Conservation (phyloP, 2,888 invertebrate genomes). For the Hydrotaea diabolus region DNA sequence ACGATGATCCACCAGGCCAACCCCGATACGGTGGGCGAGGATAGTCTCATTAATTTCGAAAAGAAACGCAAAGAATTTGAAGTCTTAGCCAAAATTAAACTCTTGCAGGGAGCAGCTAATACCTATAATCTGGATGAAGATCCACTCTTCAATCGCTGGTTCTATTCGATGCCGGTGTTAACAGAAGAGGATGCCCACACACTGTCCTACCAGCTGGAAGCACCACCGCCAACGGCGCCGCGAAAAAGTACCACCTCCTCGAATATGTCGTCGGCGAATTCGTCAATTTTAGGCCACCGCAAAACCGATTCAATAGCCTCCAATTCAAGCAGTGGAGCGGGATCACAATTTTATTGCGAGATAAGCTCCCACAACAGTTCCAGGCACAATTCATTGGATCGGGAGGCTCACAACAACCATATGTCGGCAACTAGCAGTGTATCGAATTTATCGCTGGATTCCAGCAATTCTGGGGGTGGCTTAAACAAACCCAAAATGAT, state of each 20-base stretch:
- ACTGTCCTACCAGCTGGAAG: slow-evolving; percentile 94
- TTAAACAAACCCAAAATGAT: slow-evolving; percentile 77
- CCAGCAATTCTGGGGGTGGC: slow-evolving; percentile 87
- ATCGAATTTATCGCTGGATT: slow-evolving; percentile 88
- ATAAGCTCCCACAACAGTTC: slow-evolving; percentile 83
- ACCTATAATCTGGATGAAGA: slow-evolving; percentile 95
- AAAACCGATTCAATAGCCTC: slow-evolving; percentile 96
- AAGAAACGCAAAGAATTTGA: slow-evolving; percentile 99
- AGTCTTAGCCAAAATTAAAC: slow-evolving; percentile 96
- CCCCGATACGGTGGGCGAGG: slow-evolving; percentile 89
- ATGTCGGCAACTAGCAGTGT: slow-evolving; percentile 81
- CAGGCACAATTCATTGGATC: slow-evolving; percentile 90
- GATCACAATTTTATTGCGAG: slow-evolving; percentile 94
- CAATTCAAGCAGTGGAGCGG: slow-evolving; percentile 91
- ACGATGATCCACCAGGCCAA: slow-evolving; percentile 99
- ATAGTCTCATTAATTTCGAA: slow-evolving; percentile 96
- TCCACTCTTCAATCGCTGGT: slow-evolving; percentile 96
- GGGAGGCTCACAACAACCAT: slow-evolving; percentile 87
- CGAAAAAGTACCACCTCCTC: slow-evolving; percentile 69
- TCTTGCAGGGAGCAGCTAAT: slow-evolving; percentile 97
- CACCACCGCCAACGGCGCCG: slow-evolving; percentile 82
- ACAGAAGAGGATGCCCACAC: slow-evolving; percentile 96
- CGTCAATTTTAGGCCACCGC: slow-evolving; percentile 84
- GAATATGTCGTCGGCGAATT: slow-evolving; percentile 72
- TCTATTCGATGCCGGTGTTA: slow-evolving; percentile 93